Evolutionary conservation across 2,888 invertebrate genomes (phyloP).

Genomic region (Drymonia ruficornis): DNA sequence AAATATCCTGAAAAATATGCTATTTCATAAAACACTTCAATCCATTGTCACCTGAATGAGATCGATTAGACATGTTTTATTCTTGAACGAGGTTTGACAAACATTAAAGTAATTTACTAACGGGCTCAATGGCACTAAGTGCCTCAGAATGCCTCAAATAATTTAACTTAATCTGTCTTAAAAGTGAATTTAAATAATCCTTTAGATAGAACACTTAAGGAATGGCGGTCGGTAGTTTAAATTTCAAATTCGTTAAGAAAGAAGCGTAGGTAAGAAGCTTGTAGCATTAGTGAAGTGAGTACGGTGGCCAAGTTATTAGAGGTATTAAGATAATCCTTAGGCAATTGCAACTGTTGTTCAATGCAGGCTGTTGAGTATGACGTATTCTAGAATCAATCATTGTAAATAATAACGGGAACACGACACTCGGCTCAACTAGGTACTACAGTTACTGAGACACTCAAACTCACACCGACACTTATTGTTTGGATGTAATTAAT

Average conservation of each 20-base stretch:
- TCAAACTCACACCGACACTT: no score
- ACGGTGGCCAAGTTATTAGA: constrained; percentile 5
- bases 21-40: neutral
- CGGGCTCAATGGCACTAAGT: constrained; percentile 16
- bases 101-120: constrained; percentile 21
- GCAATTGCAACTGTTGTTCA: no score
- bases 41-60: neutral
- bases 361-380: no score
- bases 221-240: constrained; percentile 35
- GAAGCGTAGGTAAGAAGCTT: constrained; percentile 32
- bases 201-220: constrained; percentile 20
- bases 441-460: no score
- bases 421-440: no score
- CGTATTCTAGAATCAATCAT: no score
- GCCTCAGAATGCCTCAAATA: constrained; percentile 21
- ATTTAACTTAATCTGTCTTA: constrained; percentile 23
- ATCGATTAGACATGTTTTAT: neutral
- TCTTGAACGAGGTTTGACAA: neutral
- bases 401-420: no score
- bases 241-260: constrained; percentile 37
- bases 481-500: no score
- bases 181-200: constrained; percentile 12
- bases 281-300: constrained; percentile 17
- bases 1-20: no score
- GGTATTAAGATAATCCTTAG: neutral